Evolutionary conservation across 2,888 invertebrate species (phyloP).

Genomic region (Xestia ashworthii): DNA sequence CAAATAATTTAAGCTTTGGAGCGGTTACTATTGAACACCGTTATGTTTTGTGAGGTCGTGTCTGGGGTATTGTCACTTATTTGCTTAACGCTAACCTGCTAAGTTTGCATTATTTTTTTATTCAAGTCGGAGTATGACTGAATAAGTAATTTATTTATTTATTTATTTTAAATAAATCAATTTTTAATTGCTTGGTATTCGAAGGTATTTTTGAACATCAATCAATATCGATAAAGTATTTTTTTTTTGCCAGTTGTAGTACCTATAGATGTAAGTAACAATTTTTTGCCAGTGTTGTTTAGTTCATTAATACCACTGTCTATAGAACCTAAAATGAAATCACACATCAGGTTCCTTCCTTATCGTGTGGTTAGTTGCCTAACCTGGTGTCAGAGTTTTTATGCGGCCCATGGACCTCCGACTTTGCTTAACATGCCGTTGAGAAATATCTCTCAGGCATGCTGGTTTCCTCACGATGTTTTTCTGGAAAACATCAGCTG

Average conservation of each 20-base stretch:
- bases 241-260: neutral
- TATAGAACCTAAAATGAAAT: neutral
- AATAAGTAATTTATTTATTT: too few species aligned
- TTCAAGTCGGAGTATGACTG: fast-evolving
- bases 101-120: neutral
- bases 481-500: too few species aligned
- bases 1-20: neutral
- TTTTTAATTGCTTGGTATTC: too few species aligned
- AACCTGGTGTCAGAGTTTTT: too few species aligned
- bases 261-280: neutral
- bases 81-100: neutral
- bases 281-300: neutral
- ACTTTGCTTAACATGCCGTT: too few species aligned
- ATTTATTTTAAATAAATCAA: too few species aligned
- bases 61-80: neutral
- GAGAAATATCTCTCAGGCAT: too few species aligned
- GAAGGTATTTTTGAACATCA: neutral
- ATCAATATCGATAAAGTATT: neutral
- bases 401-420: too few species aligned
- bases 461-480: too few species aligned
- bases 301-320: neutral
- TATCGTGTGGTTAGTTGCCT: too few species aligned
- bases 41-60: constrained; percentile 2
- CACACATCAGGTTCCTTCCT: too few species aligned
- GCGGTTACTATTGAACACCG: constrained; percentile 9